Percentiles rank a stretch among this genome's conserved stretches.
Evolutionary conservation across 2,888 invertebrate species (phyloP).

Genomic region (Hipparchia sbordonii): DNA sequence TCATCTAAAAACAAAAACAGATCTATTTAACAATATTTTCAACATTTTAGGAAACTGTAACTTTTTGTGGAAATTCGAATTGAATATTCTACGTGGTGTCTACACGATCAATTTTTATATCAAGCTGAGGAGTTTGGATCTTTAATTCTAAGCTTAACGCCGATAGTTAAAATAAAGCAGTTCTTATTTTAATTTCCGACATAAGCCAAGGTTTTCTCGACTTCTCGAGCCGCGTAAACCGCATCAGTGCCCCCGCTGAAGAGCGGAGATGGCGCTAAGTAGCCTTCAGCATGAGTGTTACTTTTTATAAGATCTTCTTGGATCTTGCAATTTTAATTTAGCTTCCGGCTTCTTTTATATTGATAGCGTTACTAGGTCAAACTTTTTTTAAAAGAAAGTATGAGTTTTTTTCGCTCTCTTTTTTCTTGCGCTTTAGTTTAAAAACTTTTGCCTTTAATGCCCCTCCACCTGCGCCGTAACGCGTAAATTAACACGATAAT

Average conservation of each 20-base stretch:
- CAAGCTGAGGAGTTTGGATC: too few relatives aligned
- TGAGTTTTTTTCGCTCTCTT: not conserved
- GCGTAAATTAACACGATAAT: too few relatives aligned
- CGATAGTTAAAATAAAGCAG: too few relatives aligned
- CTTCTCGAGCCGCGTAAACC: conserved; percentile 29
- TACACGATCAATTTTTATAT: too few relatives aligned
- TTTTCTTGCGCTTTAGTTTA: not conserved
- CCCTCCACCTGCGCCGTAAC: too few relatives aligned
- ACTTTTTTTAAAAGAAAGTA: not conserved
- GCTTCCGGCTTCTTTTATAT: conserved; percentile 1
- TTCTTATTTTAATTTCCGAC: conserved; percentile 5
- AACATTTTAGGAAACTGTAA: too few relatives aligned
- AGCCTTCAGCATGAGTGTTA: conserved; percentile 42
- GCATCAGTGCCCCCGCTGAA: conserved; percentile 31
- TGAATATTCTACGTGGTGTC: too few relatives aligned
- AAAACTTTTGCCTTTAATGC: too few relatives aligned
- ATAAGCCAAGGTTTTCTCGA: conserved; percentile 9
- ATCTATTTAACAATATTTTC: too few relatives aligned
- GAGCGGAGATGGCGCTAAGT: conserved; percentile 28
- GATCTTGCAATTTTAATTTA: conserved; percentile 34
- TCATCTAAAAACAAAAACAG: too few relatives aligned
- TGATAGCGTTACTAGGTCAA: conserved; percentile 18
- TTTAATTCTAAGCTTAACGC: too few relatives aligned
- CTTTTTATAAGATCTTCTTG: conserved; percentile 39
- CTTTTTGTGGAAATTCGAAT: too few relatives aligned